phyloP scores from a whole-genome alignment of 2,113 vertebrate species.

The Labeo rohita region DNA sequence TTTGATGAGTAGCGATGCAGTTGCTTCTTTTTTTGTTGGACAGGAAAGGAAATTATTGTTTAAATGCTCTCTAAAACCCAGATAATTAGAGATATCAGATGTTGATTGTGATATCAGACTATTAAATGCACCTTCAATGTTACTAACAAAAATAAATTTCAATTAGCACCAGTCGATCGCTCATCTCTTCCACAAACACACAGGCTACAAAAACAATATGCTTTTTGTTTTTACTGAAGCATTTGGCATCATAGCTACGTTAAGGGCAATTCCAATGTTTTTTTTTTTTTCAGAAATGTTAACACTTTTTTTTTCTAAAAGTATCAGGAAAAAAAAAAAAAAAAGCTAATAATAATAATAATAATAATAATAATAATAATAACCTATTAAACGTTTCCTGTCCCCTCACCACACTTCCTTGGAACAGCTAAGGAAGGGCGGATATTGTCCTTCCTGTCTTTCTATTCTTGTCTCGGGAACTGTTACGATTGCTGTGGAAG shows the following conservation, averaged over 20 bases:
- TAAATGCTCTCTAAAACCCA: not conserved
- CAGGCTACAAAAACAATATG: constrained; percentile 7
- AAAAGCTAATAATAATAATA: no score
- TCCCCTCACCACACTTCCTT: not conserved
- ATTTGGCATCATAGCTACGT: constrained; percentile 22
- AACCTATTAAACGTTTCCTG: not conserved
- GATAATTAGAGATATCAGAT: not conserved
- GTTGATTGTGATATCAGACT: not conserved
- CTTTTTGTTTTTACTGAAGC: constrained; percentile 1
- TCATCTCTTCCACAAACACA: not conserved
- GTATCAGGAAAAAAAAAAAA: not conserved
- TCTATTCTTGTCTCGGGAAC: constrained; percentile 3
- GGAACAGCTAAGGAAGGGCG: not conserved
- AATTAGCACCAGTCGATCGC: constrained; percentile 36
- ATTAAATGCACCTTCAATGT: constrained; percentile 11
- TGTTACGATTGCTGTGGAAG: not conserved
- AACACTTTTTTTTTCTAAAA: not conserved
- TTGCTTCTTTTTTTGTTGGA: not conserved
- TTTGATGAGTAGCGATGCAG: not conserved
- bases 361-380: no score
- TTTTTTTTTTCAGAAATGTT: not conserved
- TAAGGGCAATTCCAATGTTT: not conserved
- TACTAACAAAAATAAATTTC: not conserved
- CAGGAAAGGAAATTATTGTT: not conserved
- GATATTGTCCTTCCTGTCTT: constrained; percentile 16